Percentiles rank a stretch among this genome's conserved stretches.
These are phyloP conservation scores for Hipparchia semele DNA, from an alignment of 2,888 invertebrate genomes.

Conservation along the genomic window DNA sequence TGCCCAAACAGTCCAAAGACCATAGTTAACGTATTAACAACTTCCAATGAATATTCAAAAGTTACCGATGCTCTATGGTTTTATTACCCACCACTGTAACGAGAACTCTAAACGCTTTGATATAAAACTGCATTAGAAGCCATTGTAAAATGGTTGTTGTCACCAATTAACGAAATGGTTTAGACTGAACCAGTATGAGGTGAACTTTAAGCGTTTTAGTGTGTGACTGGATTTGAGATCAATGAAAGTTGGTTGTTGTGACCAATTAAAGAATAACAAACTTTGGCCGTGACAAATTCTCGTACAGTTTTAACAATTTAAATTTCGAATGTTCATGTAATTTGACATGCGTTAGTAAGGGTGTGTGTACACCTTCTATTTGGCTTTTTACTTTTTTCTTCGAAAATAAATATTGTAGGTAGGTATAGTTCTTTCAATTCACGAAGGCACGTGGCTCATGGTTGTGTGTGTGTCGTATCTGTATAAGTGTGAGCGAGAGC, in stretches of 20 bases:
- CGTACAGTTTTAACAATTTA: slow-evolving; percentile 81
- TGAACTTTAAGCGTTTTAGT: slow-evolving; percentile 33
- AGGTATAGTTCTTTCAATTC: too few species aligned
- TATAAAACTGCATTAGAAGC: slow-evolving; percentile 33
- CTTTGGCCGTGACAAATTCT: slow-evolving; percentile 76
- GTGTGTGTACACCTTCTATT: slow-evolving; percentile 30
- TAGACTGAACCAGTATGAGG: slow-evolving; percentile 42
- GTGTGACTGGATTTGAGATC: slow-evolving; percentile 37
- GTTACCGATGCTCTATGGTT: slow-evolving; percentile 58
- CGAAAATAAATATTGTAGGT: too few species aligned
- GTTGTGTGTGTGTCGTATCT: too few species aligned
- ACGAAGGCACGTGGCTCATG: too few species aligned
- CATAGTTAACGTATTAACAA: slow-evolving; percentile 73
- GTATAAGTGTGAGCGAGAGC: too few species aligned
- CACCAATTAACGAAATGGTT: slow-evolving; percentile 70
- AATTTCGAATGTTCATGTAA: slow-evolving; percentile 69
- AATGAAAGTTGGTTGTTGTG: slow-evolving; percentile 52
- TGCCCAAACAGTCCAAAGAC: slow-evolving; percentile 58
- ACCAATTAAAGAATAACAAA: slow-evolving; percentile 79
- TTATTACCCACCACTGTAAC: slow-evolving; percentile 43
- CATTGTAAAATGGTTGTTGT: slow-evolving; percentile 51
- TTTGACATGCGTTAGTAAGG: slow-evolving; percentile 59
- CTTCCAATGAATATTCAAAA: slow-evolving; percentile 69
- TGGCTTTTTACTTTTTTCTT: background rate
- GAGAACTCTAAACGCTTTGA: slow-evolving; percentile 33